Evolutionary conservation across 2,113 vertebrate species (phyloP).

Genomic region (Rhabdornis inornatus): DNA sequence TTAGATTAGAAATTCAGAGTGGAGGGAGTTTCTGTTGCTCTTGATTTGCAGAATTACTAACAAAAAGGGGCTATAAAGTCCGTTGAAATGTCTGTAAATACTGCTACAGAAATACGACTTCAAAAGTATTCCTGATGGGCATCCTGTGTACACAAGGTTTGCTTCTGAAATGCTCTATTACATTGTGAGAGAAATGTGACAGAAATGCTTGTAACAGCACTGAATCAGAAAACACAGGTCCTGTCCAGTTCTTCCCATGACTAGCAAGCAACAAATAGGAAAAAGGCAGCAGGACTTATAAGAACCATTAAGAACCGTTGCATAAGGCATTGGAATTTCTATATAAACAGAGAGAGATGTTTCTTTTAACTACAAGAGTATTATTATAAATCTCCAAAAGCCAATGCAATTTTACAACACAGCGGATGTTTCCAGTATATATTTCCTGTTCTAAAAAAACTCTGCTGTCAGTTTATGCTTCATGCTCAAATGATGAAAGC

Average conservation of each 20-base stretch:
- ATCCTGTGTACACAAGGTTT: background rate
- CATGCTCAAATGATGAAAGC: background rate
- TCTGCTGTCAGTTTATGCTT: background rate
- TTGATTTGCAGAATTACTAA: background rate
- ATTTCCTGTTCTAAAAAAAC: background rate
- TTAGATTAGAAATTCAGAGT: background rate
- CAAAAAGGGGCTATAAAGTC: background rate
- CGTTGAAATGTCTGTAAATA: background rate
- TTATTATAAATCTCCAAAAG: background rate
- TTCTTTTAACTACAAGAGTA: background rate
- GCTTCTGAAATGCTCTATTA: background rate
- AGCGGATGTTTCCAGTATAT: background rate
- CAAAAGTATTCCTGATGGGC: background rate
- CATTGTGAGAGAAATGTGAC: background rate
- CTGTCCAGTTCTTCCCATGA: background rate
- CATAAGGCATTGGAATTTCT: background rate
- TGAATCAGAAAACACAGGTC: background rate
- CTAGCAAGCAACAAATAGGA: background rate
- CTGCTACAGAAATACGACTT: background rate
- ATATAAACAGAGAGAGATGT: background rate
- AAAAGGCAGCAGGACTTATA: background rate
- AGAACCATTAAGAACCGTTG: background rate
- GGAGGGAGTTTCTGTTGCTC: background rate
- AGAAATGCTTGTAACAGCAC: accelerated
- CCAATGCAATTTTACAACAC: background rate